These are phyloP conservation scores for Brachionus plicatilis DNA, from an alignment of 1,140 invertebrate genomes.

Conservation along the genomic window DNA sequence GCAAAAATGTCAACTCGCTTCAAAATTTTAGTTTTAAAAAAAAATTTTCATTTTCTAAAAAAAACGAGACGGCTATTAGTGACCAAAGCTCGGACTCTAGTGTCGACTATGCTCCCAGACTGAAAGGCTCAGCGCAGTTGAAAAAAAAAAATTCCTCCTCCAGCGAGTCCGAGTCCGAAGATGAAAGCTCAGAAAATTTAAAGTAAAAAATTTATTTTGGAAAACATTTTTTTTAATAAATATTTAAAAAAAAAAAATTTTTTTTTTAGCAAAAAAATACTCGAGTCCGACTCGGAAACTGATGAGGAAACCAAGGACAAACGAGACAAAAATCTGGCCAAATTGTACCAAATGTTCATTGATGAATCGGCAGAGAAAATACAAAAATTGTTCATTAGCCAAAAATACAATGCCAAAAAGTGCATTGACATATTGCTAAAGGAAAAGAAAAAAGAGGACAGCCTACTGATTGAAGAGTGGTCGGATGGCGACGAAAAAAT, in stretches of 20 bases:
- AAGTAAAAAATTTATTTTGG: background rate
- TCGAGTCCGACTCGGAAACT: background rate
- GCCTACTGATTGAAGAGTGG: constrained; percentile 17
- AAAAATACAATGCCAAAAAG: constrained; percentile 31
- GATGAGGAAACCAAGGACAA: background rate
- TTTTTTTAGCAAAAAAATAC: background rate
- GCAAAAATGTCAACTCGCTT: constrained; percentile 25
- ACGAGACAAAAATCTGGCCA: background rate
- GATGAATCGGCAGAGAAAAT: constrained; percentile 3
- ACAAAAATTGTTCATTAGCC: background rate
- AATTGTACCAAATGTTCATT: constrained; percentile 27
- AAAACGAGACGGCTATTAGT: background rate
- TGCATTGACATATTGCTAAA: constrained; percentile 32
- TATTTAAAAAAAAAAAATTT: background rate
- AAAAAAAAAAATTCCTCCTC: constrained; percentile 1
- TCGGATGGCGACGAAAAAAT: constrained; percentile 34
- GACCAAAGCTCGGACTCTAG: background rate
- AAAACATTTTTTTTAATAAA: background rate
- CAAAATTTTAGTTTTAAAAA: constrained; percentile 28
- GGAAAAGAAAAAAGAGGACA: background rate
- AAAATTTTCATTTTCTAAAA: constrained; percentile 39
- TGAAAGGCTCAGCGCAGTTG: constrained; percentile 10
- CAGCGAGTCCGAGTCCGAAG: background rate
- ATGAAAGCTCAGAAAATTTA: background rate
- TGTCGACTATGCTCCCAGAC: background rate